phyloP scores from a whole-genome alignment of 2,888 invertebrate genomes.

The Trichopria drosophilae region DNA sequence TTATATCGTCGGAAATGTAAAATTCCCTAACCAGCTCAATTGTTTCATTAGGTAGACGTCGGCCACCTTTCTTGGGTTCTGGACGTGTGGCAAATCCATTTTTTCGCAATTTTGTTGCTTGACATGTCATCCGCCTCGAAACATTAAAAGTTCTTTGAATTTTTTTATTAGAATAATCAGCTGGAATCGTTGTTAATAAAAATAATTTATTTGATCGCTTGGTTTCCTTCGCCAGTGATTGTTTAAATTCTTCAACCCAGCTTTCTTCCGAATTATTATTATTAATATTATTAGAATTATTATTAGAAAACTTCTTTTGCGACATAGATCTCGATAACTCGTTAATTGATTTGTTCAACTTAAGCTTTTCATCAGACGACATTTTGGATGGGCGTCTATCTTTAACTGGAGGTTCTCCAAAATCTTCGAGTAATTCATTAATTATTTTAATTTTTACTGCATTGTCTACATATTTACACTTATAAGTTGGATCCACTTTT shows the following conservation, averaged over 20 bases:
- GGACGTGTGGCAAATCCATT: conserved; percentile 9
- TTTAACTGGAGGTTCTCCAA: conserved; percentile 11
- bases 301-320: not conserved
- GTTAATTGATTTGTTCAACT: not conserved
- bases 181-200: conserved; percentile 13
- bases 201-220: conserved; percentile 1
- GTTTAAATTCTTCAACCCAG: conserved; percentile 2
- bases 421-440: conserved; percentile 2
- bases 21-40: conserved; percentile 4
- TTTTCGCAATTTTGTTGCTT: too few relatives aligned
- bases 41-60: not conserved
- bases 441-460: not conserved
- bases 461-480: not conserved
- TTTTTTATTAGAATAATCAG: conserved; percentile 8
- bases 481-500: not conserved
- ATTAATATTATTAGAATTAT: not conserved
- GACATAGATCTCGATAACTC: not conserved
- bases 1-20: conserved; percentile 12
- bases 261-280: conserved; percentile 2
- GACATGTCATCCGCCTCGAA: conserved; percentile 5
- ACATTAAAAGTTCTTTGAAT: conserved; percentile 17
- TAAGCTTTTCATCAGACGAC: not conserved
- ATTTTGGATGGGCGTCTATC: conserved; percentile 3
- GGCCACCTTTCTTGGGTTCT: conserved; percentile 6
- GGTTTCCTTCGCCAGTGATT: too few relatives aligned